A percentile compares a stretch with the other conserved stretches of the same genome.
Conservation (phyloP, 1,140 invertebrate genomes). For the Proctacanthus coquilletti region DNA sequence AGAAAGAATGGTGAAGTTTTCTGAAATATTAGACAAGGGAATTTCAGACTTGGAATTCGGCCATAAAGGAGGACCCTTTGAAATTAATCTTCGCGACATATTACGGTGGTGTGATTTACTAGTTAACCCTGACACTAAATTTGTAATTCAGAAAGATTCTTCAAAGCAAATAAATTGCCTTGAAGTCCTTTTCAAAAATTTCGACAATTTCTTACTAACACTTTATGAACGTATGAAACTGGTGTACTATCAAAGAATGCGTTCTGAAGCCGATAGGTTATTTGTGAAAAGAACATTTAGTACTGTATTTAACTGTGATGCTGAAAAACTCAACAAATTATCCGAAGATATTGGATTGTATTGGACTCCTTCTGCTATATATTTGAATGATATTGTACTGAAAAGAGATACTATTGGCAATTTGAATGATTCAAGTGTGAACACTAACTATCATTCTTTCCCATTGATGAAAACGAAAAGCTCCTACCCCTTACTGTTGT, state of each 20-base stretch:
- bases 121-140: conserved; percentile 17
- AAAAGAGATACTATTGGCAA: conserved; percentile 8
- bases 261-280: conserved; percentile 21
- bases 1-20: conserved; percentile 66
- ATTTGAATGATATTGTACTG: conserved; percentile 24
- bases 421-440: not conserved
- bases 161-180: not conserved
- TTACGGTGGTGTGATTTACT: conserved; percentile 73
- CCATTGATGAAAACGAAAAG: conserved; percentile 11
- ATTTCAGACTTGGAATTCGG: conserved; percentile 49
- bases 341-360: conserved; percentile 24
- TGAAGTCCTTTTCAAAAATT: conserved; percentile 11
- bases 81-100: conserved; percentile 93
- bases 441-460: not conserved
- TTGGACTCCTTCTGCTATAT: conserved; percentile 23
- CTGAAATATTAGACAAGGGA: conserved; percentile 49
- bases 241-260: conserved; percentile 28
- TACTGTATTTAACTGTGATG: conserved; percentile 19
- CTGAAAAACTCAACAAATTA: conserved; percentile 14
- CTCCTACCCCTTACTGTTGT: conserved; percentile 14
- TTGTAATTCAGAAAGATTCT: conserved; percentile 7
- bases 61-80: conserved; percentile 74
- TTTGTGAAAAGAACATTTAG: conserved; percentile 22
- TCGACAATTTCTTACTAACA: conserved; percentile 17
- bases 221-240: conserved; percentile 28